phyloP scores from a whole-genome alignment of 64 coral and sea anemone species.

The Cladopsammia gracilis region DNA sequence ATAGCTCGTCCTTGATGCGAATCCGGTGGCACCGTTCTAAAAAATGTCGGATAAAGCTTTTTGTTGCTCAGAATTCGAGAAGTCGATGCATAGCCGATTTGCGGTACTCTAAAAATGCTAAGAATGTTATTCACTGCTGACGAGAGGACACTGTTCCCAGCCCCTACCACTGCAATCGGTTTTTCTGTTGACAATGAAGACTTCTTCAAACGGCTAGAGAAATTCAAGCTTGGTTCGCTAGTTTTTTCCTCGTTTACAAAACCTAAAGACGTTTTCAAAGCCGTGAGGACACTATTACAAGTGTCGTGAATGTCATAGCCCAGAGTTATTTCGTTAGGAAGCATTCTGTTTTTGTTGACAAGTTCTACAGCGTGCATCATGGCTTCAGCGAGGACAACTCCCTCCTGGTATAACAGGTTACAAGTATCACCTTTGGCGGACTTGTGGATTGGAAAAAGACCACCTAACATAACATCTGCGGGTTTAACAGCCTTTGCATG shows the following conservation, averaged over 20 bases:
- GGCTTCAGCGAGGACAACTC: conserved; percentile 60
- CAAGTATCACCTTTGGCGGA: neutral
- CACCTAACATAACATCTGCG: conserved; percentile 50
- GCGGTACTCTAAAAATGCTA: conserved; percentile 67
- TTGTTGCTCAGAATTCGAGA: conserved; percentile 79
- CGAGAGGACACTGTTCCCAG: conserved; percentile 72
- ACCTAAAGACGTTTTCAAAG: conserved; percentile 49
- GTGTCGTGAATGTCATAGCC: conserved; percentile 77
- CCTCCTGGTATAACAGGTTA: conserved; percentile 44
- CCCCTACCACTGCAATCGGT: conserved; percentile 63
- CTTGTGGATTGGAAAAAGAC: conserved; percentile 55
- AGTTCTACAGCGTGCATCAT: conserved; percentile 61
- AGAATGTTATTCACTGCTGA: conserved; percentile 72
- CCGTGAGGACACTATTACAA: conserved; percentile 30
- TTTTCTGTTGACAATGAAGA: neutral
- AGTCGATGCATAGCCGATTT: conserved; percentile 83
- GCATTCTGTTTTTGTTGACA: conserved; percentile 47
- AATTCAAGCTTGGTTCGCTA: neutral
- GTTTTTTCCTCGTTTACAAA: conserved; percentile 48
- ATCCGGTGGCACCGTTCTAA: conserved; percentile 66
- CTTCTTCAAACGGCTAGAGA: neutral
- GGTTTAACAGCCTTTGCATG: neutral
- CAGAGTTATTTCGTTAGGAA: conserved; percentile 57
- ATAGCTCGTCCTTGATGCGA: conserved; percentile 68
- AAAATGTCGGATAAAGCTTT: conserved; percentile 65